These are phyloP conservation scores for Cisticola juncidis DNA, from an alignment of 2,113 vertebrate species.

Conservation along the genomic window DNA sequence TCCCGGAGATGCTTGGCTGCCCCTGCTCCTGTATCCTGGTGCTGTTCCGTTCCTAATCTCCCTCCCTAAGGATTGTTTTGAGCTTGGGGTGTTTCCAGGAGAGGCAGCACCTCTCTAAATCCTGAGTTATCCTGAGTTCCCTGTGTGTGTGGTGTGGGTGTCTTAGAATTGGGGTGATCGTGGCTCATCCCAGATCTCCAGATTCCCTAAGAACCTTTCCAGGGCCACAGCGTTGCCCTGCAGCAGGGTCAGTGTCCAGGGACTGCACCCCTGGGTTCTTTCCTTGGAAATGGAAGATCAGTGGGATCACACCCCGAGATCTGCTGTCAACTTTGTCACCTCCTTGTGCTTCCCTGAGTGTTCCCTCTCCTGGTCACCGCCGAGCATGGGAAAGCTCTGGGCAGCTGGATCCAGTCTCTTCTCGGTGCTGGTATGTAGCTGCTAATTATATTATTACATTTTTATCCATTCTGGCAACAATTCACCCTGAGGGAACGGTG, in stretches of 20 bases:
- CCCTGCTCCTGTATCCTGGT: neutral
- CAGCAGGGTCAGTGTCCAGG: accelerated
- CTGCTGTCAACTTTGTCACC: neutral
- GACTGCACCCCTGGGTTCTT: neutral
- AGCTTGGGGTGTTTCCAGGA: neutral
- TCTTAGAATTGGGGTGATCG: accelerated
- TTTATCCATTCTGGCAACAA: neutral
- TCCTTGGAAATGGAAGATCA: neutral
- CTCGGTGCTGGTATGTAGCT: neutral
- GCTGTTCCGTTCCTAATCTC: neutral
- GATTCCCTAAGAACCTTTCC: neutral
- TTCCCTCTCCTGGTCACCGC: neutral
- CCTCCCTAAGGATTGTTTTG: neutral
- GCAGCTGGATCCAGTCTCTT: neutral
- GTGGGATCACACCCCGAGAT: neutral
- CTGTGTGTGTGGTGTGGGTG: accelerated
- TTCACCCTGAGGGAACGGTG: neutral
- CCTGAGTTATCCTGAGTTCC: accelerated
- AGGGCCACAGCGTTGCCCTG: neutral
- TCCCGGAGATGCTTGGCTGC: conserved; percentile 34
- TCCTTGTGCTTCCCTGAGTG: neutral
- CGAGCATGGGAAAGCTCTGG: neutral
- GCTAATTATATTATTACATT: accelerated
- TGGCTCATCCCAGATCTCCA: neutral
- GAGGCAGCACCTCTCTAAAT: neutral